Evolutionary conservation across 2,888 invertebrate genomes (phyloP).

Genomic region (Drosophila phalerata): DNA sequence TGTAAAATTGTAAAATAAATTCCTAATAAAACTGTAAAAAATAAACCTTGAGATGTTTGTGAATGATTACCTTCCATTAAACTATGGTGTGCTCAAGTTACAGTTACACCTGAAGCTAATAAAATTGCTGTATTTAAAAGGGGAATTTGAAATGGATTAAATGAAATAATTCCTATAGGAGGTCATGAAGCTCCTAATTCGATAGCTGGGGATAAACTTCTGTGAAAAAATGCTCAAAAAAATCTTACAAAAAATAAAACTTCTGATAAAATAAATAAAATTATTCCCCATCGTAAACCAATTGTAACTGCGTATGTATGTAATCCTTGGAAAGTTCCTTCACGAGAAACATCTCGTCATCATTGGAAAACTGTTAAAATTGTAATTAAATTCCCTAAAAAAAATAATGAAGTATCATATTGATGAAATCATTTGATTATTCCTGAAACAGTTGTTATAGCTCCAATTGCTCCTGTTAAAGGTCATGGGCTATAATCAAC

Average conservation of each 20-base stretch:
- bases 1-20: constrained; percentile 89
- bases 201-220: constrained; percentile 85
- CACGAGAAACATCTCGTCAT: constrained; percentile 90
- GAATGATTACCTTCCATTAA: constrained; percentile 86
- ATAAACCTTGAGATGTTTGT: constrained; percentile 86
- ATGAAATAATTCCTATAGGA: constrained; percentile 87
- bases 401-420: constrained; percentile 86
- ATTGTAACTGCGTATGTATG: constrained; percentile 88
- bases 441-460: constrained; percentile 87
- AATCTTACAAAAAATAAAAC: constrained; percentile 88
- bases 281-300: constrained; percentile 90
- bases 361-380: constrained; percentile 87
- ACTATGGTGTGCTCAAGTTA: constrained; percentile 89
- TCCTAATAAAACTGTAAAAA: constrained; percentile 87
- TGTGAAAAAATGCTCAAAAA: constrained; percentile 86
- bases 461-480: constrained; percentile 87
- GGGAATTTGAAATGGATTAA: constrained; percentile 90
- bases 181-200: constrained; percentile 89
- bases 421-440: constrained; percentile 89
- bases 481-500: constrained; percentile 89
- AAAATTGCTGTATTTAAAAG: constrained; percentile 91
- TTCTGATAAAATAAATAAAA: constrained; percentile 91
- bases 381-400: constrained; percentile 85
- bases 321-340: constrained; percentile 89
- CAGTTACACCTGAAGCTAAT: constrained; percentile 89